A percentile compares a stretch with the other conserved stretches of the same genome.
Evolutionary conservation across 2,113 vertebrate genomes (phyloP).

Genomic region (Rana temporaria): DNA sequence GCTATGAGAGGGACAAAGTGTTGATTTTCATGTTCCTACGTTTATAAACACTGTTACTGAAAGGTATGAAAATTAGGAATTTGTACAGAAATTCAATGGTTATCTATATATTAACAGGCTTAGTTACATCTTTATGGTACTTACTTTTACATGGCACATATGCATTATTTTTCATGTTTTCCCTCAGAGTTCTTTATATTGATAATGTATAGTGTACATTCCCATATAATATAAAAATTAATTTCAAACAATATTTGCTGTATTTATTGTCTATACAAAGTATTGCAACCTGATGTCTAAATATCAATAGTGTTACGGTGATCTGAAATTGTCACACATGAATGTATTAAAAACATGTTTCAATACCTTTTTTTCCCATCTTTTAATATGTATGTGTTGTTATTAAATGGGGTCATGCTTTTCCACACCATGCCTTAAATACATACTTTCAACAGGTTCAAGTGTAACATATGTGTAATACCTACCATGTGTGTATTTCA

Average conservation of each 20-base stretch:
- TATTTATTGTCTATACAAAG: constrained; percentile 78
- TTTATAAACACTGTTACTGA: constrained; percentile 56
- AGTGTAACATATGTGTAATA: too few relatives aligned
- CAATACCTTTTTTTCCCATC: too few relatives aligned
- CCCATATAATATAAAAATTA: constrained; percentile 63
- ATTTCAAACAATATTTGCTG: constrained; percentile 56
- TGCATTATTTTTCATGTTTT: constrained; percentile 65
- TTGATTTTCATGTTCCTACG: constrained; percentile 60
- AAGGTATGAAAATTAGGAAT: background rate
- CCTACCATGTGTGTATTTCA: too few relatives aligned
- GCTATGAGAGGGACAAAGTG: constrained; percentile 44
- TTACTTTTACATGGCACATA: constrained; percentile 64
- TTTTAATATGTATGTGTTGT: too few relatives aligned
- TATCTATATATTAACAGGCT: constrained; percentile 63
- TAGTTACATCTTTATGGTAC: constrained; percentile 64
- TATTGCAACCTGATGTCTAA: background rate
- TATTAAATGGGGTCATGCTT: too few relatives aligned
- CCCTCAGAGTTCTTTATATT: constrained; percentile 68
- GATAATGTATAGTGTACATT: constrained; percentile 72
- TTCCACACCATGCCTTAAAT: too few relatives aligned
- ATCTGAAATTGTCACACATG: too few relatives aligned
- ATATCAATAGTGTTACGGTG: too few relatives aligned
- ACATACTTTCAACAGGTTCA: too few relatives aligned
- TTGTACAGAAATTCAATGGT: constrained; percentile 37
- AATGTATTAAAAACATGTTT: too few relatives aligned